These are phyloP conservation scores for Lophius piscatorius DNA, from an alignment of 2,113 vertebrate genomes.

Conservation along the genomic window DNA sequence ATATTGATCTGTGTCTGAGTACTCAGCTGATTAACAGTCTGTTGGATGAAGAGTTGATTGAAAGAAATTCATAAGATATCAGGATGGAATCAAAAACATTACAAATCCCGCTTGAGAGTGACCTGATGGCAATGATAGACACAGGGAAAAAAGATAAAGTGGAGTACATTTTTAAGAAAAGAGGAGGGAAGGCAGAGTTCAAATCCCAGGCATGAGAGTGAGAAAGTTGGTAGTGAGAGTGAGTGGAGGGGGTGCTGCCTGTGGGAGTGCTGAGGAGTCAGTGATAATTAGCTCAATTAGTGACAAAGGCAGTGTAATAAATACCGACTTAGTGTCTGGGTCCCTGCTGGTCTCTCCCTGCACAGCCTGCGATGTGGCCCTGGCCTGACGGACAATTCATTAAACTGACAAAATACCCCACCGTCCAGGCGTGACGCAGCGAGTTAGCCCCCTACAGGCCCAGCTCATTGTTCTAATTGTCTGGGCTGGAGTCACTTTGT, in stretches of 20 bases:
- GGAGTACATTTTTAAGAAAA: slow-evolving; percentile 25
- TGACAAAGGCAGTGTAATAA: slow-evolving; percentile 99
- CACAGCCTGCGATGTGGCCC: slow-evolving; percentile 90
- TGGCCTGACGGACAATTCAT: slow-evolving; percentile 99
- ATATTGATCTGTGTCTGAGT: slow-evolving; percentile 4
- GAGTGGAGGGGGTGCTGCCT: slow-evolving; percentile 83
- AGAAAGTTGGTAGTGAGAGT: slow-evolving; percentile 72
- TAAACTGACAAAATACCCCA: slow-evolving; percentile 98
- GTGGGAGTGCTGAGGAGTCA: slow-evolving; percentile 97
- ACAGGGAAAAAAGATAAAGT: slow-evolving; percentile 34
- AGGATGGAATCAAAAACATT: too few species aligned
- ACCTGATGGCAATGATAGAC: slow-evolving; percentile 51
- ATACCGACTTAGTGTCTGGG: slow-evolving; percentile 99
- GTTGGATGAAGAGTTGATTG: too few species aligned
- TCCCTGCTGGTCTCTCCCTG: slow-evolving; percentile 96
- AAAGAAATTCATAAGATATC: slow-evolving; percentile 3
- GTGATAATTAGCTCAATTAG: slow-evolving; percentile 99
- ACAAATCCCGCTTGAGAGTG: background rate
- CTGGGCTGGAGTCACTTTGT: slow-evolving; percentile 88
- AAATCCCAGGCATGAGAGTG: slow-evolving; percentile 77
- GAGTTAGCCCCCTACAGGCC: slow-evolving; percentile 96
- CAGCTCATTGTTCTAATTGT: slow-evolving; percentile 92
- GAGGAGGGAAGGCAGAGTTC: slow-evolving; percentile 64
- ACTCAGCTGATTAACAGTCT: slow-evolving; percentile 5
- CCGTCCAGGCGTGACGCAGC: slow-evolving; percentile 98